Evolutionary conservation across 2,888 invertebrate genomes (phyloP).

Genomic region (Drosophila leonis): DNA sequence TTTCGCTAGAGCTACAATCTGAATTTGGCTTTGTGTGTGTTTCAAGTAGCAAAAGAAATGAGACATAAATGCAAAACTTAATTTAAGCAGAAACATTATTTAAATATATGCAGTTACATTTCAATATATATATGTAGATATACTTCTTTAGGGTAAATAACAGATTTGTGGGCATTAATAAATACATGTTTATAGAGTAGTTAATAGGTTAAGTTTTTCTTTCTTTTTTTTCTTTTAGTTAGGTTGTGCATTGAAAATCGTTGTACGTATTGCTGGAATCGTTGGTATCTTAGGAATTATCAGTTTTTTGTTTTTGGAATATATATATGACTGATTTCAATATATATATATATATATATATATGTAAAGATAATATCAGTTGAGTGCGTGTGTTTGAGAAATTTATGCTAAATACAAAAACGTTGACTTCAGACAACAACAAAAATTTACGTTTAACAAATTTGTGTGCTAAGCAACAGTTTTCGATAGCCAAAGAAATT

Average conservation of each 20-base stretch:
- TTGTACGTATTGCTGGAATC: conserved; percentile 74
- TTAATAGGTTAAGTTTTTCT: conserved; percentile 26
- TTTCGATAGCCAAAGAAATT: conserved; percentile 49
- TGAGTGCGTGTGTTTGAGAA: conserved; percentile 25
- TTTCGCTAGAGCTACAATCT: conserved; percentile 58
- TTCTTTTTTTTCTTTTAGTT: no score
- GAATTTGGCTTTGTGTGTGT: conserved; percentile 62
- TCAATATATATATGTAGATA: conserved; percentile 4
- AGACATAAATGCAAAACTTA: conserved; percentile 50
- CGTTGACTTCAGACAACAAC: conserved; percentile 28
- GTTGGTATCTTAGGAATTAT: conserved; percentile 74
- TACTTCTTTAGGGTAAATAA: conserved; percentile 9
- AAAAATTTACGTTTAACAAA: conserved; percentile 20
- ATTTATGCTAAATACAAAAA: conserved; percentile 34
- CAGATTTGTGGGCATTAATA: conserved; percentile 29
- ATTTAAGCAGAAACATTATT: conserved; percentile 28
- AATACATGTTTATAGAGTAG: conserved; percentile 29
- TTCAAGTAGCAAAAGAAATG: conserved; percentile 40
- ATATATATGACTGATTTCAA: conserved; percentile 36
- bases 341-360: conserved; percentile 14
- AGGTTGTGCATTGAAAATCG: conserved; percentile 53
- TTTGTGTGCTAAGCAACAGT: conserved; percentile 43
- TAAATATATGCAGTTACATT: conserved; percentile 16
- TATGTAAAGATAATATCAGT: conserved; percentile 45
- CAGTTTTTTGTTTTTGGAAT: conserved; percentile 49